Percentiles rank a stretch among this genome's conserved stretches.
Evolutionary conservation across 2,797 vertebrate genomes (phyloP).

Genomic region (Clarias platycephalus): DNA sequence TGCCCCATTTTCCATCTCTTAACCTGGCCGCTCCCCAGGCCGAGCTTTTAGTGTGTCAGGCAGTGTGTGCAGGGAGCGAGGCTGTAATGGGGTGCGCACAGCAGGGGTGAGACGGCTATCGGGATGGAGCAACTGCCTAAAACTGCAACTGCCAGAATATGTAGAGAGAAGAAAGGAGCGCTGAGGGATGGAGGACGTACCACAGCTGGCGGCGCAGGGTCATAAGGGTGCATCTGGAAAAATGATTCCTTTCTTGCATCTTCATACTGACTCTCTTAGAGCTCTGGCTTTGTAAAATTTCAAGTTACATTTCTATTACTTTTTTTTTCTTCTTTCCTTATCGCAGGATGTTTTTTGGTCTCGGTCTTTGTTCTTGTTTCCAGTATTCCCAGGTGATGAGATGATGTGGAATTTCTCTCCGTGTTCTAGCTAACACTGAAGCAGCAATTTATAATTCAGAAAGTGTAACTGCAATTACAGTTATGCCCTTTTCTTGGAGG

Average conservation of each 20-base stretch:
- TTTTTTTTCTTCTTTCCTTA: neutral
- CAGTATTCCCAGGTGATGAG: neutral
- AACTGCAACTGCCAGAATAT: slow-evolving; percentile 79
- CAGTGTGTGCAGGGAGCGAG: slow-evolving; percentile 79
- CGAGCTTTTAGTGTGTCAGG: slow-evolving; percentile 65
- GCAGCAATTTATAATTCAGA: neutral
- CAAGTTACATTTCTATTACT: neutral
- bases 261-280: neutral
- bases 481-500: neutral
- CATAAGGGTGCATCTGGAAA: slow-evolving; percentile 3
- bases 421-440: neutral
- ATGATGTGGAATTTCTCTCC: neutral
- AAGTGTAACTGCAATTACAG: neutral
- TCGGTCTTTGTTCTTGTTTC: neutral
- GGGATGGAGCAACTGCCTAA: slow-evolving; percentile 81
- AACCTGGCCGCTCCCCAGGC: slow-evolving; percentile 58
- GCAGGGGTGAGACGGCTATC: slow-evolving; percentile 82
- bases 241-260: slow-evolving; percentile 27
- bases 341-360: neutral
- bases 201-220: slow-evolving; percentile 21
- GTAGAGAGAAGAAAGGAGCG: slow-evolving; percentile 57
- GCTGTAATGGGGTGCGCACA: slow-evolving; percentile 89
- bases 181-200: slow-evolving; percentile 50
- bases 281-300: neutral
- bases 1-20: slow-evolving; percentile 61